Conservation (phyloP, 2,113 vertebrate species). For the Melanocharis versteri region DNA sequence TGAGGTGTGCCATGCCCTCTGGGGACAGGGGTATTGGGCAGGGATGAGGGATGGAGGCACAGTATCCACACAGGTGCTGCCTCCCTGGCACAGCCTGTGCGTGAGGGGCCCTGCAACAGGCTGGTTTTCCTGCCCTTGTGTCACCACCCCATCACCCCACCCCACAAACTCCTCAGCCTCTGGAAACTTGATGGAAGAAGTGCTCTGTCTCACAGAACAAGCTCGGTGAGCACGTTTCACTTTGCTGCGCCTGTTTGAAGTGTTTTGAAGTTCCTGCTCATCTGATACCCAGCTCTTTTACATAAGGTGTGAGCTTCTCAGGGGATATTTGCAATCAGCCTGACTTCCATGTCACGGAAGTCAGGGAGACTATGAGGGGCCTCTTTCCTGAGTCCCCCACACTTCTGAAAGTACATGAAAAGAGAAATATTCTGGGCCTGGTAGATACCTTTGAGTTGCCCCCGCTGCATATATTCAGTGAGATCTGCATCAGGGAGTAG, state of each 20-base stretch:
- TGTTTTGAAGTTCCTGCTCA: neutral
- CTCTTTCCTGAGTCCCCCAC: neutral
- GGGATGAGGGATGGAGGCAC: neutral
- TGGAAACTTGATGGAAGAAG: neutral
- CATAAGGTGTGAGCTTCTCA: neutral
- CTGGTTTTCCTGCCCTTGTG: neutral
- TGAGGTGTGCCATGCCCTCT: neutral
- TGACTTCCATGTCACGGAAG: neutral
- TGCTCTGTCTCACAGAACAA: neutral
- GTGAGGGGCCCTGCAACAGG: neutral
- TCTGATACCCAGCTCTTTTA: neutral
- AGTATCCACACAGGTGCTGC: neutral
- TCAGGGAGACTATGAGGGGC: neutral
- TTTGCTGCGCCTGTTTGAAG: neutral
- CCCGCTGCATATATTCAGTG: conserved; percentile 47
- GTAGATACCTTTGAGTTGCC: neutral
- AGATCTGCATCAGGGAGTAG: neutral
- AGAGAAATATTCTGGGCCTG: neutral
- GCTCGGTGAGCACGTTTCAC: neutral
- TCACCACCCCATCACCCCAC: neutral
- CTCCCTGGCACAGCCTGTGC: neutral
- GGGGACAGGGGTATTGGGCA: neutral
- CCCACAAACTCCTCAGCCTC: neutral
- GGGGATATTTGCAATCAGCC: neutral
- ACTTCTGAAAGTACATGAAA: neutral